Evolutionary conservation across 2,113 vertebrate species (phyloP), one percentile per base, ranked within the genome.

Genomic region (Thunnus thynnus): DNA sequence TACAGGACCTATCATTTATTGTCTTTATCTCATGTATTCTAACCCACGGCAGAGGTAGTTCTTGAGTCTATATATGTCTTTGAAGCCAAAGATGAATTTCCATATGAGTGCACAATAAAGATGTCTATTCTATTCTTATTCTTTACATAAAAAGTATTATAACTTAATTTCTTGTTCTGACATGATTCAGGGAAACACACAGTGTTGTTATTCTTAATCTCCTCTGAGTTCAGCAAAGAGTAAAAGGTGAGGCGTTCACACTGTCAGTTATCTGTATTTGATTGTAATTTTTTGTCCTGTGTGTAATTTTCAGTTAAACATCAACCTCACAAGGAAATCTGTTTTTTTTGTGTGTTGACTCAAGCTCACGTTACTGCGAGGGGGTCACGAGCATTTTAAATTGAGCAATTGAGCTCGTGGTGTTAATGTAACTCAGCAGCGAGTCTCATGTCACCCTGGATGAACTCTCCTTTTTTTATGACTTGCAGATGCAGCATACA

Each of bases 401-500:
- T 12, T 18, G 3, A 72, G 48, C 46, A 20, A 57, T 22, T 30
- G 13, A 66, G 48, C 14, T 3, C 30, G 9, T 18, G 25, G 1
- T 32, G 22, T 4, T 64, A 1, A 8, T 67, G 50, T 30, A 30
- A 51, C 64, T 47, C 25, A 3, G 6, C 17, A 12, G 17, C 11
- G n/a, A 13, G 46, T 14, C 5, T 82, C 13, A 11, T 47, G n/a
- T 63, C 18, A 30, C 25, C 5, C 41, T 61, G 5, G 14, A 41
- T 9, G 36, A 79, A 14, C 16, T 70, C 17, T 52, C n/a, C 64
- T 0, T 13, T 13, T 69, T 76, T 78, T 46, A 5, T 84, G 27
- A 12, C 63, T 61, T 30, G 46, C 90, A 94, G 94, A 80, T 63
- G 88, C 91, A 0, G 76, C 78, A 2, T 17, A 9, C 14, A 72